A percentile compares a stretch with the other conserved stretches of the same genome.
Evolutionary conservation across 1,140 invertebrate genomes (phyloP).

Genomic region (Trichonephila clavipes): DNA sequence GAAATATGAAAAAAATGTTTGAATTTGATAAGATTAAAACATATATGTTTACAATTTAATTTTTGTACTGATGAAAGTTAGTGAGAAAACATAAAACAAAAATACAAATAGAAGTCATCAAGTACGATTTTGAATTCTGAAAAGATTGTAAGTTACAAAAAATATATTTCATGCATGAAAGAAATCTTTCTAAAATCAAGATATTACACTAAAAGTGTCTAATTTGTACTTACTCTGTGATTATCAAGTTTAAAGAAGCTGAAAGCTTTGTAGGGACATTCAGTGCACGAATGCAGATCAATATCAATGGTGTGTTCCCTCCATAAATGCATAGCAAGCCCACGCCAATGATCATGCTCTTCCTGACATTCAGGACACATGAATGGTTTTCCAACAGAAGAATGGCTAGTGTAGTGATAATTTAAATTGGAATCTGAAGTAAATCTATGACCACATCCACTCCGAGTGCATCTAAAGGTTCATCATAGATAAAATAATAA

Average conservation of each 20-base stretch:
- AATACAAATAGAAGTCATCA: too few relatives aligned
- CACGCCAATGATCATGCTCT: slow-evolving; percentile 83
- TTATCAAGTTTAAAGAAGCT: slow-evolving; percentile 81
- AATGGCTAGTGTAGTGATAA: slow-evolving; percentile 80
- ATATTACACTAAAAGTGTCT: neutral
- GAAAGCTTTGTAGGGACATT: slow-evolving; percentile 82
- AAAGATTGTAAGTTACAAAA: neutral
- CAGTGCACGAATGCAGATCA: slow-evolving; percentile 85
- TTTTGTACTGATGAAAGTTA: too few relatives aligned
- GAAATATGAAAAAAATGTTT: too few relatives aligned
- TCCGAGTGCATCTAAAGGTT: slow-evolving; percentile 69
- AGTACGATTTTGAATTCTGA: too few relatives aligned
- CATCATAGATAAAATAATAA: too few relatives aligned
- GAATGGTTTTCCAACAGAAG: slow-evolving; percentile 80
- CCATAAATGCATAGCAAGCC: slow-evolving; percentile 86
- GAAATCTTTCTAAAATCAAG: neutral
- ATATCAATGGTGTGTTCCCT: slow-evolving; percentile 86
- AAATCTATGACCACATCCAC: slow-evolving; percentile 78
- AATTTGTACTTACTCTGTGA: slow-evolving; percentile 80
- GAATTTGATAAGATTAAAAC: too few relatives aligned
- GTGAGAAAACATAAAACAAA: too few relatives aligned
- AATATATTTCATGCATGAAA: neutral
- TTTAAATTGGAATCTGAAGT: slow-evolving; percentile 78
- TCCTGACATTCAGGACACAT: slow-evolving; percentile 79
- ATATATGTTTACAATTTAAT: too few relatives aligned